A percentile compares a stretch with the other conserved stretches of the same genome.
phyloP scores from a whole-genome alignment of 1,140 invertebrate species.

The Nixonia krombeini region DNA sequence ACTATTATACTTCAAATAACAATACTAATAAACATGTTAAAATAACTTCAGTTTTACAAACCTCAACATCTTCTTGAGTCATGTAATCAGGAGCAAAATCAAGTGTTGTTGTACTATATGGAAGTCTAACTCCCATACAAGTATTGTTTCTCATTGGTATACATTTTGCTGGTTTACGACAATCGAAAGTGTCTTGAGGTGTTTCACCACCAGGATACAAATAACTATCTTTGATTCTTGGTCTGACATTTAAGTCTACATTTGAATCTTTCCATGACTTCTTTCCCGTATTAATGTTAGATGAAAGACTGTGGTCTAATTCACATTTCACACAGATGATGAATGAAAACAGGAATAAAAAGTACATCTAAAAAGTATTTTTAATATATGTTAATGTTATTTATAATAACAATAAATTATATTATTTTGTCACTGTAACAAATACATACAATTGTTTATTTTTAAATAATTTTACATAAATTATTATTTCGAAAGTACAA shows the following conservation, averaged over 20 bases:
- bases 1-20: background rate
- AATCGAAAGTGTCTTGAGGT: constrained; percentile 60
- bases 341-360: constrained; percentile 27
- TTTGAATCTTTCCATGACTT: constrained; percentile 51
- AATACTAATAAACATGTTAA: background rate
- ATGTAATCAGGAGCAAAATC: constrained; percentile 80
- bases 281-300: constrained; percentile 47
- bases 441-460: too few species aligned
- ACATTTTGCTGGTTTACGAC: constrained; percentile 77
- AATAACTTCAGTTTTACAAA: constrained; percentile 37
- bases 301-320: constrained; percentile 41
- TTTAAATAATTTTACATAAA: too few species aligned
- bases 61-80: constrained; percentile 77
- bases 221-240: constrained; percentile 58
- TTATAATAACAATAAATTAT: too few species aligned
- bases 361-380: constrained; percentile 49
- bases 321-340: constrained; percentile 35
- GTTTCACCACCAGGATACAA: constrained; percentile 55
- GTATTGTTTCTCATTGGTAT: constrained; percentile 74
- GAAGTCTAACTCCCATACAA: constrained; percentile 84
- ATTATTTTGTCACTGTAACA: too few species aligned
- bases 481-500: too few species aligned
- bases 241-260: constrained; percentile 44
- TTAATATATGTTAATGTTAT: too few species aligned
- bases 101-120: constrained; percentile 83